Base-by-base conservation (phyloP, 2,113 vertebrate genomes). In the Gadus macrocephalus region DNA sequence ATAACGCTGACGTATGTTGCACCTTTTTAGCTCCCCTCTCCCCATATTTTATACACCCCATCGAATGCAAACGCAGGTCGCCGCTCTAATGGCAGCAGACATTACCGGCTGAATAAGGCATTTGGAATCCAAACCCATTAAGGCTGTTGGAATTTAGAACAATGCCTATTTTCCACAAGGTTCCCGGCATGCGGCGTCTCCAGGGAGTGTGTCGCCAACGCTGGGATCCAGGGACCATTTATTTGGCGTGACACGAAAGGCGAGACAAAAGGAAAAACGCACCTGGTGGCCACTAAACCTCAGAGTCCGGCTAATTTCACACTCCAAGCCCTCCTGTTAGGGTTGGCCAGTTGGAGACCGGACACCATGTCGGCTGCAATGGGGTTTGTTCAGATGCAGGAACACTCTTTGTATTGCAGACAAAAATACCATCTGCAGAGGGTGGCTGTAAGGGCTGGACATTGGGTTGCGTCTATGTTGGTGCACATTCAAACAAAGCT, bases 281-380 rank as follows among this genome's bases (percentile, higher is more conserved):
- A 67, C 66, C 67, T 73, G 60, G 55, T 62, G 68, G 66, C 68
- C 66, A 71, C 61, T 63, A 49, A 72, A 65, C 72, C 60, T 49
- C 22, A 66, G 49, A 67, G 67, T 62, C 25, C 42, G 53, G 67
- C 58, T 79, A 72, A 77, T 79, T 75, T 77, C 77, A 77, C 72
- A 72, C 71, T 72, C 56, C 25, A 42, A 61, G 66, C 74, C 69
- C 67, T 82, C 66, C 72, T 74, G 69, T 77, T 77, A 76, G 63
- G 69, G 53, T 17, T 53, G 25, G 49, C 69, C 27, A 16, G 27
- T 64, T 15, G 35, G 38, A 62, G 31, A 15, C 8, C 4, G 25
- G 22, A 31, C 12, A 6, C 38, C 15, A 28, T 63, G 20, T 14
- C 12, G 35, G 35, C 8, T 16, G 35, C n/a, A 15, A 49, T 11